Conservation (phyloP, 1,140 invertebrate species). For the Tribolium madens region DNA sequence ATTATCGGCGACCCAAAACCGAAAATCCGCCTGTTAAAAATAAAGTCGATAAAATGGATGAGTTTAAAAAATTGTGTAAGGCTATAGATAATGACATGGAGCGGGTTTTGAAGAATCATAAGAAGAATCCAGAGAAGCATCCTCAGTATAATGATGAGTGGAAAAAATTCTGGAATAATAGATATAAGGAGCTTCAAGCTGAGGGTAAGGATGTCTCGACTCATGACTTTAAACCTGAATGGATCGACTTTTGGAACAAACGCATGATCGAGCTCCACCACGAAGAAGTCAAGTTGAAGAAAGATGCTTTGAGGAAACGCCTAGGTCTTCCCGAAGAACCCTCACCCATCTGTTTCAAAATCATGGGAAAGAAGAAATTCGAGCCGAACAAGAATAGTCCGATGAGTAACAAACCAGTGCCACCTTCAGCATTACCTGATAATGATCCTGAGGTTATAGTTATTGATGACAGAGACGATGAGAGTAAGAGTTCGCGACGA, state of each 20-base stretch:
- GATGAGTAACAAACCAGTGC: slow-evolving; percentile 43
- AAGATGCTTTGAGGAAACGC: slow-evolving; percentile 68
- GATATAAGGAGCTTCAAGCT: slow-evolving; percentile 82
- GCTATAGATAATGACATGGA: slow-evolving; percentile 68
- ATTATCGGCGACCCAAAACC: slow-evolving; percentile 12
- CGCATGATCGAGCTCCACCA: slow-evolving; percentile 82
- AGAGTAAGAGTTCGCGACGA: slow-evolving; percentile 49
- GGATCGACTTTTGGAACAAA: slow-evolving; percentile 86
- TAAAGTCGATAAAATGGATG: slow-evolving; percentile 58
- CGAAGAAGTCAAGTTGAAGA: slow-evolving; percentile 72
- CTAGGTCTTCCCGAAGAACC: slow-evolving; percentile 61
- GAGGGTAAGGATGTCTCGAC: slow-evolving; percentile 81
- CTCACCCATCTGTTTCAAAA: slow-evolving; percentile 62
- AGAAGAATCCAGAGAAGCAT: slow-evolving; percentile 88
- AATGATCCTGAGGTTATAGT: slow-evolving; percentile 63
- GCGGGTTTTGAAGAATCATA: slow-evolving; percentile 77
- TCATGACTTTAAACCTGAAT: slow-evolving; percentile 88
- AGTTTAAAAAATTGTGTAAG: slow-evolving; percentile 63
- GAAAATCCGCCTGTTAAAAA: neutral
- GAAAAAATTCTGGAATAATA: slow-evolving; percentile 76
- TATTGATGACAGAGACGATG: slow-evolving; percentile 62
- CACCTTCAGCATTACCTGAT: slow-evolving; percentile 61
- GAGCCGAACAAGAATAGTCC: slow-evolving; percentile 41
- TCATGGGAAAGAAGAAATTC: slow-evolving; percentile 52
- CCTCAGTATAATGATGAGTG: slow-evolving; percentile 87